phyloP scores from a whole-genome alignment of 2,113 vertebrate genomes.

The Gavia stellata region DNA sequence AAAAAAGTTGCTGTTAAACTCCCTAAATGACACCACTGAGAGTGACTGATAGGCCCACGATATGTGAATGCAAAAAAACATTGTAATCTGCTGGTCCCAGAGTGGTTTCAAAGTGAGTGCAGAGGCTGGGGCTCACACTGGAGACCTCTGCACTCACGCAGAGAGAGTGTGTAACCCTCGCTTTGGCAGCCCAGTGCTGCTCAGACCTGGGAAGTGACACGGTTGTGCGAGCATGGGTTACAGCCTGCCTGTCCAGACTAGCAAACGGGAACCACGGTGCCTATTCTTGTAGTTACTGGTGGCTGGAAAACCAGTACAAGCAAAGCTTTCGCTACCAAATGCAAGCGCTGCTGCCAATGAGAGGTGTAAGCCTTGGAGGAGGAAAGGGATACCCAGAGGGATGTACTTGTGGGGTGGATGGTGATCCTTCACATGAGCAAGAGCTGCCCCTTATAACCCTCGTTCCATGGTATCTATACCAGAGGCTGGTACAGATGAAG shows the following conservation, averaged over 20 bases:
- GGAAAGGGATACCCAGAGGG: background rate
- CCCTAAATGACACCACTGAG: background rate
- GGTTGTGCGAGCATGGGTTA: rapidly evolving
- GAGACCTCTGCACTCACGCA: rapidly evolving
- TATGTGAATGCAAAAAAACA: background rate
- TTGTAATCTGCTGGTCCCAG: background rate
- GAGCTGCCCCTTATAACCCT: background rate
- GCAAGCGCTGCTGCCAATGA: background rate
- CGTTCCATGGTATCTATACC: background rate
- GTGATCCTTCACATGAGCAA: background rate
- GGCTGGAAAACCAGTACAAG: background rate
- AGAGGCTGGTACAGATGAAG: background rate
- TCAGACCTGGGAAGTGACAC: background rate
- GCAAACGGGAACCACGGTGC: background rate
- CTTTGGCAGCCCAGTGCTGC: background rate
- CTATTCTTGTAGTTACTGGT: background rate
- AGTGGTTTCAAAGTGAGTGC: background rate
- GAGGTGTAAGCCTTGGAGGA: background rate
- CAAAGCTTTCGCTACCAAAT: background rate
- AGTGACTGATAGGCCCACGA: background rate
- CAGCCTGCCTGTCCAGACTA: background rate
- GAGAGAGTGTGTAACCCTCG: rapidly evolving
- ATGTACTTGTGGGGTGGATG: background rate
- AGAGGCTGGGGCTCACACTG: background rate
- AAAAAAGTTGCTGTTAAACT: background rate